Conservation (phyloP, 2,888 invertebrate species). For the Tipula helvola region DNA sequence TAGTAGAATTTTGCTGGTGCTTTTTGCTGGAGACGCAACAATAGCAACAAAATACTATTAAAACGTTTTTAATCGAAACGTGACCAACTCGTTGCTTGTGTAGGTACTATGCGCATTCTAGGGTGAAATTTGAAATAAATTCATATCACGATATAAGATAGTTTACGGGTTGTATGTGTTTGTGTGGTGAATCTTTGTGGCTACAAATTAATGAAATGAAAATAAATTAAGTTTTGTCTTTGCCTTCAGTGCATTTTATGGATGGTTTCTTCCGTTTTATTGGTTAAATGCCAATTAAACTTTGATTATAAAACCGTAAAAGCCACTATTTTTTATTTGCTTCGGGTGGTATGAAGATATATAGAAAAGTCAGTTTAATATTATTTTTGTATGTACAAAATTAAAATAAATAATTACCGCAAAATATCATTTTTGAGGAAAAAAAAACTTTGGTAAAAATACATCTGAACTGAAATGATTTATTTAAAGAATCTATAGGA, state of each 20-base stretch:
- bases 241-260: background rate
- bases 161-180: background rate
- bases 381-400: too few species aligned
- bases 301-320: background rate
- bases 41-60: background rate
- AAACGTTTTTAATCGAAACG: background rate
- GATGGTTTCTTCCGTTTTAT: background rate
- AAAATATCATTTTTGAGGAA: too few species aligned
- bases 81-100: background rate
- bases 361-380: too few species aligned
- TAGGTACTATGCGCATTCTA: background rate
- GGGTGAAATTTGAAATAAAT: background rate
- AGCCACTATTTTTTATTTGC: too few species aligned
- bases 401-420: too few species aligned
- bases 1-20: background rate
- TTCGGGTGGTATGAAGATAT: too few species aligned
- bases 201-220: background rate
- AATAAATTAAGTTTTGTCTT: background rate
- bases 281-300: background rate
- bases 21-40: background rate
- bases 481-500: too few species aligned
- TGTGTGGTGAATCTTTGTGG: background rate
- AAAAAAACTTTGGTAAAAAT: too few species aligned
- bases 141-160: background rate
- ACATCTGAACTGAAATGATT: too few species aligned